Conservation (phyloP, 1,140 invertebrate species). For the Calliphora vicina region DNA sequence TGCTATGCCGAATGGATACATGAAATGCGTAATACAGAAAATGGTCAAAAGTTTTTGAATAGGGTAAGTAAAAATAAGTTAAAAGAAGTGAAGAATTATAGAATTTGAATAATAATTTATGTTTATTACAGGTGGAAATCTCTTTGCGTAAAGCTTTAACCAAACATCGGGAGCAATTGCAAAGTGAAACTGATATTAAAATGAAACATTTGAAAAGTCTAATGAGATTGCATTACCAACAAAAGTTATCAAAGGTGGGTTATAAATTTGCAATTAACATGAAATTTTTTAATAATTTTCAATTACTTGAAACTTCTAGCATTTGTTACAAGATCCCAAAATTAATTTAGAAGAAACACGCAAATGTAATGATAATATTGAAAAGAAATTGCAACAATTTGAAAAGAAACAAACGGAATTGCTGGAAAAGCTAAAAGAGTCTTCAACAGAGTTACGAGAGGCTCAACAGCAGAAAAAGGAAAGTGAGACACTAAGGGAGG, state of each 20-base stretch:
- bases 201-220: constrained; percentile 48
- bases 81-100: not conserved
- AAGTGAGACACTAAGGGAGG: not conserved
- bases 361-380: constrained; percentile 51
- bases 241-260: constrained; percentile 50
- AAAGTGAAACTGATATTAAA: constrained; percentile 48
- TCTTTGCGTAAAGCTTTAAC: constrained; percentile 53
- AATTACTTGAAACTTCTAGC: not conserved
- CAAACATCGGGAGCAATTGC: constrained; percentile 48
- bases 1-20: constrained; percentile 54
- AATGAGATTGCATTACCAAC: constrained; percentile 45
- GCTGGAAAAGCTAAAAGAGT: constrained; percentile 47
- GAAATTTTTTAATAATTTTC: not conserved
- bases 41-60: constrained; percentile 53
- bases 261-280: not conserved
- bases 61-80: constrained; percentile 40
- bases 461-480: constrained; percentile 25
- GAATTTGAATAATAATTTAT: too few species aligned
- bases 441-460: constrained; percentile 44
- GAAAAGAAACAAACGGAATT: constrained; percentile 49
- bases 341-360: constrained; percentile 36
- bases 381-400: constrained; percentile 50
- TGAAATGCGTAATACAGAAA: constrained; percentile 54
- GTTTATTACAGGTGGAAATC: constrained; percentile 43
- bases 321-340: not conserved